Conservation (phyloP, 2,113 vertebrate species). For the Sinocyclocheilus rhinocerous region DNA sequence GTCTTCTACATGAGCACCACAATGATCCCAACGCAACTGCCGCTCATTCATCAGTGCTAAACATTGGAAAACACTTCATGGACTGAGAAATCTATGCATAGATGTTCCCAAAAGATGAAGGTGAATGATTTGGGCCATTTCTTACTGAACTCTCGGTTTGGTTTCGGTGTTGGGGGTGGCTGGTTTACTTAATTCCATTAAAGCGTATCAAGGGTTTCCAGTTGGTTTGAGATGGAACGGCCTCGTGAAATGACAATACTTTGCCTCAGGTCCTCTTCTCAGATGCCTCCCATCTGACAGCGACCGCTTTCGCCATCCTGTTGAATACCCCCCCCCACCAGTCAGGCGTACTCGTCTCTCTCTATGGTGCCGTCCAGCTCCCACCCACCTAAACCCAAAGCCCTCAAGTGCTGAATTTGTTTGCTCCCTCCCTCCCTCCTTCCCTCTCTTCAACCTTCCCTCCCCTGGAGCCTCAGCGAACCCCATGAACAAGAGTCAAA, state of each 20-base stretch:
- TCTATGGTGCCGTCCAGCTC: constrained; percentile 75
- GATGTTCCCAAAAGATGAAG: constrained; percentile 8
- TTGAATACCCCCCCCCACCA: constrained; percentile 69
- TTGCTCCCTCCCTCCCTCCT: constrained; percentile 59
- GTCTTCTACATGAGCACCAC: constrained; percentile 41
- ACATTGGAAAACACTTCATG: constrained; percentile 17
- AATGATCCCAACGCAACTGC: constrained; percentile 59
- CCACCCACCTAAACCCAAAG: constrained; percentile 74
- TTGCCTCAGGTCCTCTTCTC: constrained; percentile 70
- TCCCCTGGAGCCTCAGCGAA: constrained; percentile 63
- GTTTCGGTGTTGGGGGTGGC: constrained; percentile 49
- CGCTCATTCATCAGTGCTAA: constrained; percentile 61
- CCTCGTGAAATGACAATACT: constrained; percentile 67
- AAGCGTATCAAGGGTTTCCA: constrained; percentile 2
- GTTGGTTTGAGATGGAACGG: constrained; percentile 51
- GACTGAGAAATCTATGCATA: constrained; percentile 65
- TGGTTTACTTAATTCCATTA: constrained; percentile 42
- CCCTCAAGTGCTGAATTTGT: constrained; percentile 81
- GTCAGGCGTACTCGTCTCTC: constrained; percentile 79
- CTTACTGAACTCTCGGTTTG: background rate
- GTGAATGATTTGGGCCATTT: background rate
- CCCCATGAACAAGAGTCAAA: constrained; percentile 42
- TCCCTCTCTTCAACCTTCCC: constrained; percentile 37
- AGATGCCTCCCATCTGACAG: constrained; percentile 58
- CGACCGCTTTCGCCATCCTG: constrained; percentile 58